These are phyloP conservation scores for Manis javanica DNA, from an alignment of 2,797 vertebrate genomes.

Conservation along the genomic window DNA sequence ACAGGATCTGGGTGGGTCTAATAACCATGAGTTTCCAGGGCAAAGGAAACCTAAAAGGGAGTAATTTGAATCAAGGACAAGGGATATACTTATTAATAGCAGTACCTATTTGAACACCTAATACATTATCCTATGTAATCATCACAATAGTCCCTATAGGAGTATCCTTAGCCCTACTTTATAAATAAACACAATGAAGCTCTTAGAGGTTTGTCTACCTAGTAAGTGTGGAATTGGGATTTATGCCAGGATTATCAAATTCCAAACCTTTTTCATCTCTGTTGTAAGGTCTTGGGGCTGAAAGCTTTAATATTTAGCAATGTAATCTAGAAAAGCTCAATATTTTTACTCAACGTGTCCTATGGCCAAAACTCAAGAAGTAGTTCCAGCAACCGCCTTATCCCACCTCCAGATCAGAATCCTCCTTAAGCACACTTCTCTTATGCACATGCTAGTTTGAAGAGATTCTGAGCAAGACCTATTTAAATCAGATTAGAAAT, in stretches of 20 bases:
- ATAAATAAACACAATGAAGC: not conserved
- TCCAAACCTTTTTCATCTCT: not conserved
- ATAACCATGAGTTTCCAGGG: not conserved
- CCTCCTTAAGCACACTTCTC: not conserved
- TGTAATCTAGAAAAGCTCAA: not conserved
- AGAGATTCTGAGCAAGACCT: not conserved
- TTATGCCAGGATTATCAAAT: not conserved
- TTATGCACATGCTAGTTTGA: not conserved
- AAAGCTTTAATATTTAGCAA: not conserved
- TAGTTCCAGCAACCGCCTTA: not conserved
- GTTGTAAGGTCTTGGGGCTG: not conserved
- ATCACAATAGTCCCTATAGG: not conserved
- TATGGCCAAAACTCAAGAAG: not conserved
- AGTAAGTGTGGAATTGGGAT: not conserved
- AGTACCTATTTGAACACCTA: not conserved
- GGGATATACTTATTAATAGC: conserved; percentile 4
- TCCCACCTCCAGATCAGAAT: not conserved
- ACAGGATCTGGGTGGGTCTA: not conserved
- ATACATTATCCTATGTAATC: not conserved
- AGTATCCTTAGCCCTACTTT: not conserved
- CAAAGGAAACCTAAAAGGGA: conserved; percentile 37
- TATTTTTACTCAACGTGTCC: conserved; percentile 29
- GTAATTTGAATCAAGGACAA: conserved; percentile 7
- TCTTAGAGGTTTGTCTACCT: not conserved
- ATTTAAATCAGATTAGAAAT: conserved; percentile 7